phyloP scores from a whole-genome alignment of 2,888 invertebrate genomes.

The Cotesia congregata region DNA sequence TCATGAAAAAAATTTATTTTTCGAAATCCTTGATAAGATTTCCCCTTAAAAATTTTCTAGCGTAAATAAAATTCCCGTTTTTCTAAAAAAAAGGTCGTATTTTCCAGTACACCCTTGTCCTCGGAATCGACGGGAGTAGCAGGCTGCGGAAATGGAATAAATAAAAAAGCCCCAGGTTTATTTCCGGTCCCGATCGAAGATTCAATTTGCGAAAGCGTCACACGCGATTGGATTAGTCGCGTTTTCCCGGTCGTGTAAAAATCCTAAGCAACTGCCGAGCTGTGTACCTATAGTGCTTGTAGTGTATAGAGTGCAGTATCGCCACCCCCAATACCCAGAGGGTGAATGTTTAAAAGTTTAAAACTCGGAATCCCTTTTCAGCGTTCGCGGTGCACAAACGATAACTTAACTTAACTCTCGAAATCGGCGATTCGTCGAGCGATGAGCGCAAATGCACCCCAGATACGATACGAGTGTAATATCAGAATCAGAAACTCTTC shows the following conservation, averaged over 20 bases:
- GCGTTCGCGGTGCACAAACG: slow-evolving; percentile 38
- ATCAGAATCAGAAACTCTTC: slow-evolving; percentile 33
- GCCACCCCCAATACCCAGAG: slow-evolving; percentile 4
- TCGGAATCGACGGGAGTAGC: background rate
- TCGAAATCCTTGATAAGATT: background rate
- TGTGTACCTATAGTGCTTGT: no score
- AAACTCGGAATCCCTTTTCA: slow-evolving; percentile 39
- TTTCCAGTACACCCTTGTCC: background rate
- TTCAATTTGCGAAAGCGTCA: slow-evolving; percentile 32
- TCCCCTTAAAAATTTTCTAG: background rate
- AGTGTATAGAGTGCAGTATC: background rate
- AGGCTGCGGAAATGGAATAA: background rate
- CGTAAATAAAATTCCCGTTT: background rate
- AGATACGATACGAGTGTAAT: background rate
- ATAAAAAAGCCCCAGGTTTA: background rate
- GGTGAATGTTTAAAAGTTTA: slow-evolving; percentile 33
- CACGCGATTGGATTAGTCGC: slow-evolving; percentile 36
- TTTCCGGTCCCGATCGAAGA: slow-evolving; percentile 18
- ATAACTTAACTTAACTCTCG: slow-evolving; percentile 44
- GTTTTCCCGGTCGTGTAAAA: background rate
- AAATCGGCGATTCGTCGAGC: slow-evolving; percentile 42
- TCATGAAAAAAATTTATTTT: background rate
- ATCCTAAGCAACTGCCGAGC: background rate
- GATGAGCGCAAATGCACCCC: slow-evolving; percentile 35
- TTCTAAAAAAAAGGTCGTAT: background rate